Conservation (phyloP, 2,888 invertebrate species). For the Drosophila nr. fundita region DNA sequence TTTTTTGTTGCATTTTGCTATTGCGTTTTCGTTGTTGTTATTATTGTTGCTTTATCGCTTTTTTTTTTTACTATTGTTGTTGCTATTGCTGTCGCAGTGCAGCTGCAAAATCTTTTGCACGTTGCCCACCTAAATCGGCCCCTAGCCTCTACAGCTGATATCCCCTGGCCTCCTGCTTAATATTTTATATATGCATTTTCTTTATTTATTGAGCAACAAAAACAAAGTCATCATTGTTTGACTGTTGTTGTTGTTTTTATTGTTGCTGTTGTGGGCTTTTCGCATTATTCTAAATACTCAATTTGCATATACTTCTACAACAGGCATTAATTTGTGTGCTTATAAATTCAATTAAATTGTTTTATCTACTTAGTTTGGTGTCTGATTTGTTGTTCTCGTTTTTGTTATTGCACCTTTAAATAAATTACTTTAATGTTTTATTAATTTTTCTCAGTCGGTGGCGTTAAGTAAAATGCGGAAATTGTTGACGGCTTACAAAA, state of each 20-base stretch:
- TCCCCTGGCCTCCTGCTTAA: conserved; percentile 47
- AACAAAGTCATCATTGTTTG: conserved; percentile 60
- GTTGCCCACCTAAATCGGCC: conserved; percentile 32
- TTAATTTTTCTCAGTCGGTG: conserved; percentile 68
- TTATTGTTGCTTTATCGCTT: conserved; percentile 21
- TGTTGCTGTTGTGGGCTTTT: conserved; percentile 46
- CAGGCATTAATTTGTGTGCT: conserved; percentile 71
- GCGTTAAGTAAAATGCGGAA: conserved; percentile 72
- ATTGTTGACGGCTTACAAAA: conserved; percentile 47
- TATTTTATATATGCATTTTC: conserved; percentile 77
- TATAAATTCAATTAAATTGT: conserved; percentile 76
- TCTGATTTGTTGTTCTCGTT: conserved; percentile 55
- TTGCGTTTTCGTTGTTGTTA: conserved; percentile 52
- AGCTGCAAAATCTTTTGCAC: conserved; percentile 78
- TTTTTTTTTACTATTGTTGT: conserved; percentile 16
- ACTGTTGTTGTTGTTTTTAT: conserved; percentile 14
- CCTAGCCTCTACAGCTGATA: not conserved
- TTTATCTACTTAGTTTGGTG: conserved; percentile 62
- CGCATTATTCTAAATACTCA: conserved; percentile 71
- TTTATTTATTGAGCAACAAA: conserved; percentile 68
- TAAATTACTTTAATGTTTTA: conserved; percentile 71
- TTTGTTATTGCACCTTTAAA: conserved; percentile 35
- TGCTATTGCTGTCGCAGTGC: conserved; percentile 51
- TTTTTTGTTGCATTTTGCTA: conserved; percentile 55
- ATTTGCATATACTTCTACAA: conserved; percentile 76